Evolutionary conservation across 2,797 vertebrate species (phyloP).

Genomic region (Anguilla pacifica): DNA sequence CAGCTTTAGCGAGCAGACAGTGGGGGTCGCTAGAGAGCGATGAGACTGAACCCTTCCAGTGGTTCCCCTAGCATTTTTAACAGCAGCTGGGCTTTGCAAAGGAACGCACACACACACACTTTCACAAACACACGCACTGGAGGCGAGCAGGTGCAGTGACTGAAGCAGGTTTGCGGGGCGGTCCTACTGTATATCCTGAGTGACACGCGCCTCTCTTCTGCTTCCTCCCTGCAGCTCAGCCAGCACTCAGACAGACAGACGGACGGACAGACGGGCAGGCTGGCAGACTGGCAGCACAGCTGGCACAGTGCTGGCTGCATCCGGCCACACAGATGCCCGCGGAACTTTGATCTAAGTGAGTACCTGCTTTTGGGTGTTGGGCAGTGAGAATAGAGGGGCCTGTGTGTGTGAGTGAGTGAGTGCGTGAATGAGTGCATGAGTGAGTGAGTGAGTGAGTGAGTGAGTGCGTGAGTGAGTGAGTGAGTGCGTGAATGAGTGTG

Average conservation of each 20-base stretch:
- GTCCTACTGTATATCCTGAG: neutral
- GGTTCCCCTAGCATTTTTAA: too few species aligned
- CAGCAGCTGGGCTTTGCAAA: neutral
- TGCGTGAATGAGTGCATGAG: neutral
- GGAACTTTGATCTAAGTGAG: constrained; percentile 73
- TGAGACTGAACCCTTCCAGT: too few species aligned
- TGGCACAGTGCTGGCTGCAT: constrained; percentile 61
- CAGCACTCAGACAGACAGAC: constrained; percentile 43
- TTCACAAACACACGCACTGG: neutral
- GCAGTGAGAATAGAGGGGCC: neutral
- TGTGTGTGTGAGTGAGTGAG: too few species aligned
- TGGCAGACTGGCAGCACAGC: constrained; percentile 55
- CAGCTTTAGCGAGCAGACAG: too few species aligned
- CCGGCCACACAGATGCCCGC: constrained; percentile 67
- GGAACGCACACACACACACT: constrained; percentile 46
- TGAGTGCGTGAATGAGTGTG: neutral
- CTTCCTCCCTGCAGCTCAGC: constrained; percentile 33
- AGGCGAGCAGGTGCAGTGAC: neutral
- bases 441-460: neutral
- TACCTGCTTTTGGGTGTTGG: constrained; percentile 34
- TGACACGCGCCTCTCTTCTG: neutral
- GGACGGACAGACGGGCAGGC: constrained; percentile 54
- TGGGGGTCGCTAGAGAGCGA: too few species aligned
- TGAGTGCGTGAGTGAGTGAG: neutral
- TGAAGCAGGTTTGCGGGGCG: neutral